Evolutionary conservation across 2,113 vertebrate genomes (phyloP).

Genomic region (Spilogale gracilis): DNA sequence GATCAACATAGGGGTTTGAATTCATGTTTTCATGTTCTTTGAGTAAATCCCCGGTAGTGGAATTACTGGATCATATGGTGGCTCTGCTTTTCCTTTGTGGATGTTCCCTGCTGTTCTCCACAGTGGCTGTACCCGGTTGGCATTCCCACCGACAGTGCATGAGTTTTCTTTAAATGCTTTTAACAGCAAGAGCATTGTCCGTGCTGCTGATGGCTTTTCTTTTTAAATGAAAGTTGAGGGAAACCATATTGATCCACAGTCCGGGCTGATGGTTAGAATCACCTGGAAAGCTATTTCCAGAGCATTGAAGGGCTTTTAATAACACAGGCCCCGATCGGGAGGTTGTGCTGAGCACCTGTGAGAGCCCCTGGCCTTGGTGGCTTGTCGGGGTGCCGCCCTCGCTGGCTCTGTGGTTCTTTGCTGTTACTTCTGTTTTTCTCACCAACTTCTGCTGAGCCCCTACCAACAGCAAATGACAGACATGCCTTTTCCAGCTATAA

Average conservation of each 20-base stretch:
- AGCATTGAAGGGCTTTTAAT: not conserved
- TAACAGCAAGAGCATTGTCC: fast-evolving
- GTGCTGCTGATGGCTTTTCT: not conserved
- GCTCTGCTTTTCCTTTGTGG: not conserved
- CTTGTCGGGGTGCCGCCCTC: not conserved
- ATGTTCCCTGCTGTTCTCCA: not conserved
- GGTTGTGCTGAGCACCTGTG: not conserved
- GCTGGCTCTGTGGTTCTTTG: not conserved
- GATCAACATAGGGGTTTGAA: not conserved
- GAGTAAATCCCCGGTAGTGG: not conserved
- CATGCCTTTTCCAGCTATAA: not conserved
- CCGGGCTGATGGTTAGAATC: not conserved
- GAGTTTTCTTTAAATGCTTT: not conserved
- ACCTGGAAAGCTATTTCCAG: not conserved
- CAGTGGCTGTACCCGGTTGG: not conserved
- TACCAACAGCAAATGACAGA: not conserved
- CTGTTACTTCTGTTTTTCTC: not conserved
- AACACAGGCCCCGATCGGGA: not conserved
- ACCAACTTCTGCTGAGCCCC: not conserved
- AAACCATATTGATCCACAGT: not conserved
- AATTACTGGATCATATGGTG: not conserved
- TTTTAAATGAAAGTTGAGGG: not conserved
- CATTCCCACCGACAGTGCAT: not conserved
- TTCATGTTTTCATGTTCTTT: not conserved
- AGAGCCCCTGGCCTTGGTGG: not conserved